phyloP scores from a whole-genome alignment of 2,113 vertebrate species.

The Macrotis lagotis region DNA sequence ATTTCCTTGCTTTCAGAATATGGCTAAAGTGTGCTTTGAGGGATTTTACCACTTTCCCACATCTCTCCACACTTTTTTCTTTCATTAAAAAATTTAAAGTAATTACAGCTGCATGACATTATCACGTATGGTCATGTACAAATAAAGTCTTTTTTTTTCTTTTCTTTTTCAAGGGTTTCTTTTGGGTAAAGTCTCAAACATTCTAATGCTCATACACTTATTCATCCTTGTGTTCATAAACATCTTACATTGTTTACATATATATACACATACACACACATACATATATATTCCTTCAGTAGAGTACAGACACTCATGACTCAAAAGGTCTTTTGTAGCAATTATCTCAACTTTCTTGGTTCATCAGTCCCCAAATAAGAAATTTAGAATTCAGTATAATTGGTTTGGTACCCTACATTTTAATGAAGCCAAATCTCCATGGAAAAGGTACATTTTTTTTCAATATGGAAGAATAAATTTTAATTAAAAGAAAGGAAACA shows the following conservation, averaged over 20 bases:
- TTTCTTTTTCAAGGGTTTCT: neutral
- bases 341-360: neutral
- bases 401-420: neutral
- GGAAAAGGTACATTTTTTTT: neutral
- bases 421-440: neutral
- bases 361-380: neutral
- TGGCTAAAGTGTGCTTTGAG: neutral
- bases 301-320: neutral
- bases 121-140: neutral
- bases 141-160: neutral
- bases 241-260: neutral
- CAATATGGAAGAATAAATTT: conserved; percentile 15
- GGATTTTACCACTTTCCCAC: neutral
- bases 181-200: neutral
- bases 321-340: neutral
- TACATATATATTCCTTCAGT: neutral
- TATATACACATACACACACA: too few relatives aligned
- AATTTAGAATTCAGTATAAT: neutral
- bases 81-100: neutral
- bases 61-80: neutral
- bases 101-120: neutral
- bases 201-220: neutral
- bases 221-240: neutral
- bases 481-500: conserved; percentile 55
- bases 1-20: too few relatives aligned